Base-by-base conservation (phyloP, 2,797 vertebrate genomes). In the Halcyon badia region DNA sequence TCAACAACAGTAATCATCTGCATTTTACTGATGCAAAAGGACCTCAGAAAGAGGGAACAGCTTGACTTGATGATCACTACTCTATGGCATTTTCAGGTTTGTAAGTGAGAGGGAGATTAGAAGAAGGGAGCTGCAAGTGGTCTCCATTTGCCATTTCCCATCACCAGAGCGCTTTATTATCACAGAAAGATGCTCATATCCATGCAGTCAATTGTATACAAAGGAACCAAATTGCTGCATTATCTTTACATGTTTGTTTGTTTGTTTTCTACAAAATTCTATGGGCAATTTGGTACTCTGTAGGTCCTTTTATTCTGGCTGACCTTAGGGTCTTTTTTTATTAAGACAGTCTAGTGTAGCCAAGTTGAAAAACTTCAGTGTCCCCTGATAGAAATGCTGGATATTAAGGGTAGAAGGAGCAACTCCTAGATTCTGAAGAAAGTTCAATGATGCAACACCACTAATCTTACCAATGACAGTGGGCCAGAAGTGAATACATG, bases 111-210 rank as follows among this genome's bases (percentile, higher is more conserved):
- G 6, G 9, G 16, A 52, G 8, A 24, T 46, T 15, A 46, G 17
- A 41, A 46, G 17, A 41, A 48, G 24, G 9, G 13, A 52, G 8
- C 5, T 41, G 25, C 2, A 1, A 73, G 12, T 9, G 51, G 1
- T 12, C 12, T 61, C 7, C 2, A 0, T n/a, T 54, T 71, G 16
- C 0, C 1, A 8, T 31, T 81, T 33, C 31, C 24, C 6, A 2
- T 30, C 48, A 39, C 22, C 12, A 56, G 11, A 62, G 25, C 0
- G 0, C 42, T 68, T 80, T 35, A 35, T 35, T 35, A 35, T 35
- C 35, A 35, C 35, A 35, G 35, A 35, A 35, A 84, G 22, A 10
- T 62, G 18, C 7, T 68, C 4, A 5, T n/a, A 30, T 4, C 44
- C 7, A 31, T 37, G 9, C 7, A 28, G 20, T 52, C 17, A 15